Evolutionary conservation across 2,797 vertebrate genomes (phyloP), one percentile per base, ranked within the genome.

Genomic region (Sebastes trivittatus): DNA sequence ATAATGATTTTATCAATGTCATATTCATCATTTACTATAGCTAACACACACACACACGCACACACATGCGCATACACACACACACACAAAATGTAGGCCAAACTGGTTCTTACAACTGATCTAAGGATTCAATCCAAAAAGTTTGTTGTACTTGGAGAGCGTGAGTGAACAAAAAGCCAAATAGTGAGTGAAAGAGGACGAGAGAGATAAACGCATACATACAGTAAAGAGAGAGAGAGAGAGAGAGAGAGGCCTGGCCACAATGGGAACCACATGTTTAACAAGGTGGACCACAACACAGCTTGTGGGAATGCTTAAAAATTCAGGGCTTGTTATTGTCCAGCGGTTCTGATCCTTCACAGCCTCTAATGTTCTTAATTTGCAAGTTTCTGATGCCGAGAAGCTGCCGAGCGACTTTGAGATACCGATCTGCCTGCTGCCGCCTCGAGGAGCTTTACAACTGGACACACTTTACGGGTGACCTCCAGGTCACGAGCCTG

Each of bases 221-320:
- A 18, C 46, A 20, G 18, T 30, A 54, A 59, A 34, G 61, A 49
- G 20, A 82, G 38, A 62, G 70, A 76, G 66, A 30, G 69, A 63
- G 22, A 27, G 72, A 64, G 30, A 54, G 64, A 32, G 23, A 27
- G 70, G 6, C 70, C 78, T 81, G 67, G 38, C 83, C 86, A 89
- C 86, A 88, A 94, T 91, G 77, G 80, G 81, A 93, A 92, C 90
- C 94, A 95, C 87, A 94, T 94, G 93, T 90, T 91, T 29, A 72
- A 85, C 77, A 83, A 82, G 83, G 65, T 66, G 75, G 74, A 92
- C 79, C 84, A 84, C 64, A 87, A 79, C 78, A 68, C 73, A 68
- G 77, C 88, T 83, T 78, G 82, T 76, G 87, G 82, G 81, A 91
- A 90, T 77, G 77, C 72, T 75, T 29, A 67, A 67, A 82, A 84